A percentile compares a stretch with the other conserved stretches of the same genome.
phyloP scores from a whole-genome alignment of 2,113 vertebrate genomes.

The Thinocorus orbignyianus region DNA sequence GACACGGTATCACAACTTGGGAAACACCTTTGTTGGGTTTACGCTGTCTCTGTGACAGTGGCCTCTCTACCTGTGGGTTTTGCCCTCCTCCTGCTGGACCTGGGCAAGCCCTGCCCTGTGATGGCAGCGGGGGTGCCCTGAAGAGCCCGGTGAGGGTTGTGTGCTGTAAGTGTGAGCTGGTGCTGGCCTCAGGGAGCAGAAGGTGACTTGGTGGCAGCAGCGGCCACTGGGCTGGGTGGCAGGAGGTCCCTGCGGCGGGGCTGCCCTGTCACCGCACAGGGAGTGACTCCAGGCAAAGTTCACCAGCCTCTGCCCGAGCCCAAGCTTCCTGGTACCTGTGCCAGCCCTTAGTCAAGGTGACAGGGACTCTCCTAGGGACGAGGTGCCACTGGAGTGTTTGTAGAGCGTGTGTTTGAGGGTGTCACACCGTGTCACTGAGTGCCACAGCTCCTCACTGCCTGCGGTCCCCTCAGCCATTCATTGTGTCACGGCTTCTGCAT shows the following conservation, averaged over 20 bases:
- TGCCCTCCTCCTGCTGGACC: not conserved
- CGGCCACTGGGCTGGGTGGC: not conserved
- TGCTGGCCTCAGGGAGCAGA: not conserved
- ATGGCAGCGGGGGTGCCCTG: not conserved
- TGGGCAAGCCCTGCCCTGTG: not conserved
- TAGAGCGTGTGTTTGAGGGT: not conserved
- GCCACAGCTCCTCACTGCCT: conserved; percentile 39
- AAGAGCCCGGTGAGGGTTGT: not conserved
- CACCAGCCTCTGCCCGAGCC: not conserved
- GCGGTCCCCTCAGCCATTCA: conserved; percentile 25
- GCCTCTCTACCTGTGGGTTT: not conserved
- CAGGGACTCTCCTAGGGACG: too few species aligned
- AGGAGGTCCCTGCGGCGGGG: not conserved
- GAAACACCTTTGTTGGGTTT: not conserved
- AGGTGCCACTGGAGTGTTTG: not conserved
- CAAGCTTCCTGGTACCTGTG: not conserved
- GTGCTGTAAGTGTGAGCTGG: not conserved
- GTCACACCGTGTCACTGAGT: not conserved
- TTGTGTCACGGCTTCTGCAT: conserved; percentile 44
- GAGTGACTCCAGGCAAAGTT: not conserved
- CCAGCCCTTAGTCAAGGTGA: not conserved
- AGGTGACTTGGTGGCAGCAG: rapidly evolving
- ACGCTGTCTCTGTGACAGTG: not conserved
- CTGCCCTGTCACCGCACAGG: not conserved
- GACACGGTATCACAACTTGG: not conserved